These are phyloP conservation scores for Machaerirhynchus nigripectus DNA, from an alignment of 2,113 vertebrate species.

Conservation along the genomic window DNA sequence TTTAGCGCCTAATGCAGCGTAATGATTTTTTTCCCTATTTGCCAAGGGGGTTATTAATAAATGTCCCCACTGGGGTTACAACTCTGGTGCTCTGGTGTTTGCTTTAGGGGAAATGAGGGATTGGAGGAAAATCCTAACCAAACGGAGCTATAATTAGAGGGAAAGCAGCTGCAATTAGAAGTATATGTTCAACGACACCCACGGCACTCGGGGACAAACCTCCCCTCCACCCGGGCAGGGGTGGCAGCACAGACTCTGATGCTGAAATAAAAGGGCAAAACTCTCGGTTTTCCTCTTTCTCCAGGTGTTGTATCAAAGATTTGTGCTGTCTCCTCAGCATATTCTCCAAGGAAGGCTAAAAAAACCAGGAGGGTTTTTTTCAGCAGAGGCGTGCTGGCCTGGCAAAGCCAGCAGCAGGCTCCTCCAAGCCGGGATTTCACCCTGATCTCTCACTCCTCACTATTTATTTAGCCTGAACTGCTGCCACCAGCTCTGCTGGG, in stretches of 20 bases:
- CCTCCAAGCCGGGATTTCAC: neutral
- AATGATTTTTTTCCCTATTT: constrained; percentile 79
- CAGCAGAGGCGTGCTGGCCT: neutral
- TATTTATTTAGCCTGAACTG: constrained; percentile 24
- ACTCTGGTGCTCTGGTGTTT: constrained; percentile 76
- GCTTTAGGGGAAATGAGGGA: constrained; percentile 80
- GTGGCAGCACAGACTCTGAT: neutral
- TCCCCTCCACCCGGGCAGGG: neutral
- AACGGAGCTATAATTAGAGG: constrained; percentile 80
- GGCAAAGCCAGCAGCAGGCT: neutral
- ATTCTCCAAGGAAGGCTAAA: neutral
- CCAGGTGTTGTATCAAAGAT: neutral
- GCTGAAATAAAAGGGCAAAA: neutral
- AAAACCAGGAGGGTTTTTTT: neutral
- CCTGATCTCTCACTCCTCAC: neutral
- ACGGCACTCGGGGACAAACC: neutral
- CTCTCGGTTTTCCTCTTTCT: neutral
- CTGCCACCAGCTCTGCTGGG: constrained; percentile 21
- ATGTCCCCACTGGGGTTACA: constrained; percentile 77
- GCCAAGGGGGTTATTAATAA: constrained; percentile 80
- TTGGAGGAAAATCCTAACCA: constrained; percentile 81
- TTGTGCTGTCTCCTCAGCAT: rapidly evolving
- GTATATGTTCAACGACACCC: constrained; percentile 69
- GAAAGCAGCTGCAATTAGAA: constrained; percentile 80
- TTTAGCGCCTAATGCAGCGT: constrained; percentile 70